A percentile compares a stretch with the other conserved stretches of the same genome.
Evolutionary conservation across 2,113 vertebrate species (phyloP).

Genomic region (Phalacrocorax carbo): DNA sequence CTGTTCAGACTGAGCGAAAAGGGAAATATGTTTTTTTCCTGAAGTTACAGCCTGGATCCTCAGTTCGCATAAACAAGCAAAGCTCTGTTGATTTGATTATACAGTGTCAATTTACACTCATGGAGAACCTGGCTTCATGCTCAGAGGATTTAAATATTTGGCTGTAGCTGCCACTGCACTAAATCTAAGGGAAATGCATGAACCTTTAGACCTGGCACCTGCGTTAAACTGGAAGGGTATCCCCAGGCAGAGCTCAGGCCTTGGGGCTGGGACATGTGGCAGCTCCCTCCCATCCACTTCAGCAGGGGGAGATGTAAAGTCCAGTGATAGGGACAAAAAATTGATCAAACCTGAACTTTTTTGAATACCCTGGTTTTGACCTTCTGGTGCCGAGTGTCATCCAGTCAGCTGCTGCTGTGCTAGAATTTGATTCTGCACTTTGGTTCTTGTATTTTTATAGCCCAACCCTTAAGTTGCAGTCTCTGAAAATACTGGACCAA

Average conservation of each 20-base stretch:
- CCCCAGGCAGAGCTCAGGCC: background rate
- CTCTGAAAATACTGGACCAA: background rate
- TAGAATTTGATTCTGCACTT: background rate
- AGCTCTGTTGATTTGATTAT: background rate
- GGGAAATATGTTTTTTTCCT: background rate
- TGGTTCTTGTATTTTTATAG: background rate
- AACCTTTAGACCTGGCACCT: background rate
- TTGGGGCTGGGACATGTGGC: background rate
- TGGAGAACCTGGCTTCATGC: background rate
- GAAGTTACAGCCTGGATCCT: background rate
- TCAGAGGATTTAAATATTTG: background rate
- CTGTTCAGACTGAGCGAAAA: background rate
- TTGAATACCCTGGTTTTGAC: background rate
- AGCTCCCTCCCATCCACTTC: background rate
- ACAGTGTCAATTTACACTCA: rapidly evolving
- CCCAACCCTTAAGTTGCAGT: background rate
- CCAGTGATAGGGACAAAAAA: background rate
- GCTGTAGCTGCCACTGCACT: background rate
- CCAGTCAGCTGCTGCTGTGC: background rate
- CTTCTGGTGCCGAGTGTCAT: background rate
- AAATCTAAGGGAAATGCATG: background rate
- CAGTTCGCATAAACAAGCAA: background rate
- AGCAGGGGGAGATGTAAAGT: background rate
- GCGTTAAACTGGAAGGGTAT: background rate
- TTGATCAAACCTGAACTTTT: background rate